Evolutionary conservation across 1,140 invertebrate genomes (phyloP).

Genomic region (Bombyx mandarina): DNA sequence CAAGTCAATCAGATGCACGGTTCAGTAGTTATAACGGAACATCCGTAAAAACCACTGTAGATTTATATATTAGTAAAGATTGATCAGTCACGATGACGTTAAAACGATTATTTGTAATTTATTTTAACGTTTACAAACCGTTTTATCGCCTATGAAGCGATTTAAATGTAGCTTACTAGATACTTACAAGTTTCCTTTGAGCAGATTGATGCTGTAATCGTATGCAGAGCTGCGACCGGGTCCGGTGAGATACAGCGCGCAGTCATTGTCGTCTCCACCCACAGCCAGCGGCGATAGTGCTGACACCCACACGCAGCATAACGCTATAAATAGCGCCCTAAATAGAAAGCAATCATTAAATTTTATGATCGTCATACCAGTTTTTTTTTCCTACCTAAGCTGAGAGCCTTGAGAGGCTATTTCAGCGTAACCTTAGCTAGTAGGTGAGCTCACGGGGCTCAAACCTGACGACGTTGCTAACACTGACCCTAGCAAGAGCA

Average conservation of each 20-base stretch:
- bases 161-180: neutral
- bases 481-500: too few relatives aligned
- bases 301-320: slow-evolving; percentile 34
- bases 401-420: too few relatives aligned
- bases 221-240: slow-evolving; percentile 82
- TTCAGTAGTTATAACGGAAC: too few relatives aligned
- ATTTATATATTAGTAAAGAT: too few relatives aligned
- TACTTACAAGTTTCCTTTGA: slow-evolving; percentile 75
- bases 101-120: neutral
- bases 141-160: neutral
- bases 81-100: too few relatives aligned
- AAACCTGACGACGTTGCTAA: too few relatives aligned
- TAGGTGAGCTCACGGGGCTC: too few relatives aligned
- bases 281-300: slow-evolving; percentile 40
- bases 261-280: slow-evolving; percentile 74
- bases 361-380: neutral
- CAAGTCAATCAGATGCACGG: too few relatives aligned
- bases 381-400: too few relatives aligned
- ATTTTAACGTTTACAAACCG: neutral
- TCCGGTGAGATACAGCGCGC: slow-evolving; percentile 81
- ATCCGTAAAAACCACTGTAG: too few relatives aligned
- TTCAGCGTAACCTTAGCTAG: too few relatives aligned
- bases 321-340: slow-evolving; percentile 53
- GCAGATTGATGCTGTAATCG: slow-evolving; percentile 86
- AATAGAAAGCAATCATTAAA: slow-evolving; percentile 5